A percentile compares a stretch with the other conserved stretches of the same genome.
Conservation (phyloP, 1,140 invertebrate species). For the Drosophila orosa region DNA sequence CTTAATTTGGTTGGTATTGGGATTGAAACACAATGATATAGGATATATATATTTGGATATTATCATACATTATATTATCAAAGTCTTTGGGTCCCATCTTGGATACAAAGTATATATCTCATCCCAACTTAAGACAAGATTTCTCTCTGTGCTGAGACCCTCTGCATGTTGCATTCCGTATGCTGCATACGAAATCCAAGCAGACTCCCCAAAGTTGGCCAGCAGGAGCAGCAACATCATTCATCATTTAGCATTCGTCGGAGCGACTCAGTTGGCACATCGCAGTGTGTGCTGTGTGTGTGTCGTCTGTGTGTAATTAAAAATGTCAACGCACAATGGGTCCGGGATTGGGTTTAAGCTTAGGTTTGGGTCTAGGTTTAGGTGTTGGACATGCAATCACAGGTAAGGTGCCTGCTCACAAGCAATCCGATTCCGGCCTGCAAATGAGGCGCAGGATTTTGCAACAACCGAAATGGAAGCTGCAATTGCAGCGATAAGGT, state of each 20-base stretch:
- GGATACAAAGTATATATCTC: not conserved
- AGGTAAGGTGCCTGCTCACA: not conserved
- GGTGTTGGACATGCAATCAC: conserved; percentile 70
- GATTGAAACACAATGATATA: too few relatives aligned
- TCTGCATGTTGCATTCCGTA: conserved; percentile 36
- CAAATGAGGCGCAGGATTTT: conserved; percentile 23
- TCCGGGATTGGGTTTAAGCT: not conserved
- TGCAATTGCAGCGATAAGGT: conserved; percentile 37
- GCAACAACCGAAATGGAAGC: conserved; percentile 13
- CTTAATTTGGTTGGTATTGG: too few relatives aligned
- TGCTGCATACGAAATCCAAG: conserved; percentile 38
- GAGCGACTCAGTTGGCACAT: conserved; percentile 19
- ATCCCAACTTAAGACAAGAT: not conserved
- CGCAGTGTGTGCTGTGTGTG: conserved; percentile 31
- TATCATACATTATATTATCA: too few relatives aligned
- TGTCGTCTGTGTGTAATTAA: conserved; percentile 66
- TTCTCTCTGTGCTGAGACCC: not conserved
- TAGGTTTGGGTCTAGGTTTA: conserved; percentile 15
- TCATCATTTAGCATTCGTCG: conserved; percentile 67
- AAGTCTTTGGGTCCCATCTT: not conserved
- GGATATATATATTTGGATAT: too few relatives aligned
- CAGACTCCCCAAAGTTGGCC: conserved; percentile 17
- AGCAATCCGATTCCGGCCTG: conserved; percentile 38
- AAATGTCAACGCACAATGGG: conserved; percentile 76
- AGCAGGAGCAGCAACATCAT: conserved; percentile 46